Percentiles rank a stretch among this genome's conserved stretches.
Conservation (phyloP, 92 coral and sea anemone species). For the Parazoanthus swiftii region DNA sequence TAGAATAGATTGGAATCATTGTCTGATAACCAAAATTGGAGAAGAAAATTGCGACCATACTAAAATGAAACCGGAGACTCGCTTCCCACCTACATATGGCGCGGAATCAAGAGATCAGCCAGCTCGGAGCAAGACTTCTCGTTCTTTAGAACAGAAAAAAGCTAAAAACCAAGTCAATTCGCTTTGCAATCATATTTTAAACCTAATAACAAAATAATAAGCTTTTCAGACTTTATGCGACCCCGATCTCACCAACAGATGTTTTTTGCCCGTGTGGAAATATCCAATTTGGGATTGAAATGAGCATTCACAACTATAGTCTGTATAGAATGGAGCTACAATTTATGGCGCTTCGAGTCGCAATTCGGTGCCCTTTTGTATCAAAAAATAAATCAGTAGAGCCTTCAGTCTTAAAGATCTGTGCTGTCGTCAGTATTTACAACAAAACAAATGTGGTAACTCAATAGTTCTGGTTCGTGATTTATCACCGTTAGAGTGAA, state of each 20-base stretch:
- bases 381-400: constrained; percentile 11
- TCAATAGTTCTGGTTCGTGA: constrained; percentile 27
- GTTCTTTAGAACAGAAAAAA: not conserved
- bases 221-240: not conserved
- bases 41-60: constrained; percentile 21
- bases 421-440: constrained; percentile 50
- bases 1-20: constrained; percentile 25
- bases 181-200: constrained; percentile 13
- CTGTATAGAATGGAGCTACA: not conserved
- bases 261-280: constrained; percentile 24
- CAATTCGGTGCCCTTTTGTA: not conserved
- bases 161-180: not conserved
- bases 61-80: constrained; percentile 38
- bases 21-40: constrained; percentile 28
- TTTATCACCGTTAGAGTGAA: constrained; percentile 50
- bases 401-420: constrained; percentile 11
- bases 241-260: constrained; percentile 42
- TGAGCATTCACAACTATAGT: constrained; percentile 17
- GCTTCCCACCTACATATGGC: constrained; percentile 25
- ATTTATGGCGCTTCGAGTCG: not conserved
- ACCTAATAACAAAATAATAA: not conserved
- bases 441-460: constrained; percentile 48
- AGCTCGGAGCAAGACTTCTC: not conserved
- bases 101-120: constrained; percentile 2
- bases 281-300: constrained; percentile 29